Base-by-base conservation (phyloP, 2,113 vertebrate genomes). In the Capreolus pygargus region DNA sequence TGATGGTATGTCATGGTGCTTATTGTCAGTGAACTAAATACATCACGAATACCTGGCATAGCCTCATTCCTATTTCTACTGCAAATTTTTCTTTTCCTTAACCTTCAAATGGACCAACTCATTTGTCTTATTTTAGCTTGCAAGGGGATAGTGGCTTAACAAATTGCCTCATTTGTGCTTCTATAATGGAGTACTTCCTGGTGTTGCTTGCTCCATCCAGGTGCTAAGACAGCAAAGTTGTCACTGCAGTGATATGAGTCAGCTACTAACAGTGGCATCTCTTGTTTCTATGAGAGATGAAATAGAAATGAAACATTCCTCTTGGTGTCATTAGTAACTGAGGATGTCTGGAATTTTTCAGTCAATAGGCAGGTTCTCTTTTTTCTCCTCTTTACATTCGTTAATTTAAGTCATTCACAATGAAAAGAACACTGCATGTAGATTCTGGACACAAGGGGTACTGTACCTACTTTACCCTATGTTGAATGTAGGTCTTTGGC, bases 321-420 rank as follows among this genome's bases (percentile, higher is more conserved):
- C 11, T 6, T 43, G 55, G n/a, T 93, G 97, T 97, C 21, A 2
- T 93, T 93, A 96, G 95, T 96, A 96, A 94, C 39, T 58, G 58
- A 67, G 85, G 60, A 27, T 28, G 74, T 57, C 55, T 89, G 45
- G 52, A 90, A 64, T n/a, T 47, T 70, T 92, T 97, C 78, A 21
- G 47, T 64, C 50, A 55, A 5, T 36, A 25, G 25, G 70, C 8
- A 19, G 45, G 33, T 36, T 81, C 70, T 67, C 16, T 74, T 52
- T 94, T 64, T 54, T 36, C 76, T 57, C 55, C 43, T n/a, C 28
- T 61, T 79, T 17, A 52, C 14, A 27, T 60, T 50, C 36, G 54
- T 6, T 10, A 25, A 57, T 61, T 83, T 93, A 28, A 84, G 25
- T 78, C 79, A 70, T 82, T 21, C 36, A 4, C 6, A 19, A 11